These are phyloP conservation scores for Rhingia rostrata DNA, from an alignment of 2,888 invertebrate genomes.

Conservation along the genomic window DNA sequence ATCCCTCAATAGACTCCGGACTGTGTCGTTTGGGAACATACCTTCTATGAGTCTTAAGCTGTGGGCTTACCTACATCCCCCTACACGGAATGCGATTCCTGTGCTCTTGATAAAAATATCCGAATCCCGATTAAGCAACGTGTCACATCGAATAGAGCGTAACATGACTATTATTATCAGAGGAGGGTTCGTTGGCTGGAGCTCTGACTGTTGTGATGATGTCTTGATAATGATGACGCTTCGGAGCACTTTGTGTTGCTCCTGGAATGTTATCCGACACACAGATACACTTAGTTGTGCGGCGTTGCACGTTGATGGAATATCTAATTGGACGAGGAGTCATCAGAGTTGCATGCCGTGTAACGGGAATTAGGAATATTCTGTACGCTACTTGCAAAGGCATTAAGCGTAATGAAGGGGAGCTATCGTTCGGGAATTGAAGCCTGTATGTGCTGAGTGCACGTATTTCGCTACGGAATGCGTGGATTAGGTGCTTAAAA, in stretches of 20 bases:
- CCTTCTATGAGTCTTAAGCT: not conserved
- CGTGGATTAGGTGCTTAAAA: constrained; percentile 59
- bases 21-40: constrained; percentile 1
- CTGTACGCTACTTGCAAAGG: constrained; percentile 52
- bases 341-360: constrained; percentile 15
- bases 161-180: not conserved
- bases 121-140: constrained; percentile 59
- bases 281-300: constrained; percentile 7
- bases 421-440: constrained; percentile 55
- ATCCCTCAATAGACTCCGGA: not conserved
- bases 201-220: constrained; percentile 7
- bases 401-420: constrained; percentile 46
- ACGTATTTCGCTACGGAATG: constrained; percentile 42
- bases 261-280: not conserved
- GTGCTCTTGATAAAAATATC: constrained; percentile 60
- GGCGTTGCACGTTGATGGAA: constrained; percentile 53
- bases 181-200: constrained; percentile 13
- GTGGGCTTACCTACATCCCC: constrained; percentile 17
- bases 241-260: constrained; percentile 5
- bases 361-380: constrained; percentile 42
- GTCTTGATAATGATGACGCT: constrained; percentile 29
- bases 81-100: not conserved
- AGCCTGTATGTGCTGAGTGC: constrained; percentile 29
- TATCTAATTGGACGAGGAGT: constrained; percentile 56
- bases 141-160: constrained; percentile 45